These are phyloP conservation scores for Ametastegia equiseti DNA, from an alignment of 2,888 invertebrate genomes.

Conservation along the genomic window DNA sequence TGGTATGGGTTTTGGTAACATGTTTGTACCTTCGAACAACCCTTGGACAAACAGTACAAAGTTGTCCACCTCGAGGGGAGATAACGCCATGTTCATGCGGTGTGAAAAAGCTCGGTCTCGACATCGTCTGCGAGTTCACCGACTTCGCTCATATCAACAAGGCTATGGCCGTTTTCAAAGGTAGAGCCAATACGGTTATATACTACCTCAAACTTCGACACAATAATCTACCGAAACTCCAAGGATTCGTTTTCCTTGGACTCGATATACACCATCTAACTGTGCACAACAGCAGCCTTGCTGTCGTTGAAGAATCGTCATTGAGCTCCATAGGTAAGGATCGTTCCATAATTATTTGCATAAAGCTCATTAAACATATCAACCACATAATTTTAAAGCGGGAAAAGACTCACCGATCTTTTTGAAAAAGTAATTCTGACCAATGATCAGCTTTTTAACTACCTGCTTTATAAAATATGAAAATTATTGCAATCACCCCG, in stretches of 20 bases:
- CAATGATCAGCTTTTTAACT: no score
- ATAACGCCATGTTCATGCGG: conserved; percentile 90
- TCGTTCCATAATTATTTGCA: neutral
- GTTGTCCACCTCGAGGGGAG: conserved; percentile 86
- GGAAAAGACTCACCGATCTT: no score
- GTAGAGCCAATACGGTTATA: conserved; percentile 86
- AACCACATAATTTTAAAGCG: no score
- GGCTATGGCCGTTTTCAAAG: conserved; percentile 90
- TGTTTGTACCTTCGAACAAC: conserved; percentile 51
- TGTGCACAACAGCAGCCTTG: conserved; percentile 92
- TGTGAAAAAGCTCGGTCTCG: conserved; percentile 92
- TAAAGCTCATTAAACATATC: neutral
- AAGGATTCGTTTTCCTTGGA: conserved; percentile 91
- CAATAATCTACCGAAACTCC: conserved; percentile 90
- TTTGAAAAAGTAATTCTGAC: no score
- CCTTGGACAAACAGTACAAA: conserved; percentile 78
- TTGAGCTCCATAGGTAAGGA: conserved; percentile 90
- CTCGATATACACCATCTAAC: conserved; percentile 92
- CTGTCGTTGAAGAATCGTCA: conserved; percentile 91
- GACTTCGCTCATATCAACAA: conserved; percentile 87
- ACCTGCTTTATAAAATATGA: no score
- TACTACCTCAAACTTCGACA: conserved; percentile 93
- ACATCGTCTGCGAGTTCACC: conserved; percentile 92
- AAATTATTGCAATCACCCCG: no score
- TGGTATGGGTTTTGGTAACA: conserved; percentile 55